These are phyloP conservation scores for Monodelphis domestica DNA, from an alignment of 2,797 vertebrate species.

Conservation along the genomic window DNA sequence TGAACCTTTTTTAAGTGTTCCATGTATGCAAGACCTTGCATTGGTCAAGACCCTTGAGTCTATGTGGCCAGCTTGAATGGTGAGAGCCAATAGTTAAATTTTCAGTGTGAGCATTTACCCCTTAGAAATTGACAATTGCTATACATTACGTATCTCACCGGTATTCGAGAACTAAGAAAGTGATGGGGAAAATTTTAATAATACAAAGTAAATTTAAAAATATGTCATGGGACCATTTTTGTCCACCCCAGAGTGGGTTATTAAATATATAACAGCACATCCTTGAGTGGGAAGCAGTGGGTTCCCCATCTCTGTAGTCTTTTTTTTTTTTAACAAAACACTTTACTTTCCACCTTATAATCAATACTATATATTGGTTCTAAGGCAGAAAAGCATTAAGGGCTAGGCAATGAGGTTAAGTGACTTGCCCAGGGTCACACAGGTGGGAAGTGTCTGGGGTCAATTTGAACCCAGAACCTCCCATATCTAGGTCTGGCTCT, in stretches of 20 bases:
- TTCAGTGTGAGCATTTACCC: neutral
- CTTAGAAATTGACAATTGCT: neutral
- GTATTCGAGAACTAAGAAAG: neutral
- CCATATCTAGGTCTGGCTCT: no score
- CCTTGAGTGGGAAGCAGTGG: no score
- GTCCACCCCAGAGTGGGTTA: neutral
- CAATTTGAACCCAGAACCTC: no score
- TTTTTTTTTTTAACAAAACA: no score
- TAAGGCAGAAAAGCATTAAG: no score
- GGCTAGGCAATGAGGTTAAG: no score
- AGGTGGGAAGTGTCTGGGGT: no score
- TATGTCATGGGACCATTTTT: neutral
- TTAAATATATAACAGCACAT: neutral
- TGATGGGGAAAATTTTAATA: neutral
- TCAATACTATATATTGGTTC: no score
- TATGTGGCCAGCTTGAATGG: neutral
- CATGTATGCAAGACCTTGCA: neutral
- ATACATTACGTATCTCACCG: neutral
- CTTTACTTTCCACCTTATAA: no score
- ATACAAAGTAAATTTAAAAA: neutral
- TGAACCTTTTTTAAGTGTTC: neutral
- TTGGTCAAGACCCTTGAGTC: neutral
- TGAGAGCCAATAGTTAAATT: neutral
- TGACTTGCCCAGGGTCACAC: no score
- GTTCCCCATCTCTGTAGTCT: no score